Evolutionary conservation across 2,888 invertebrate species (phyloP).

Genomic region (Labia minor): DNA sequence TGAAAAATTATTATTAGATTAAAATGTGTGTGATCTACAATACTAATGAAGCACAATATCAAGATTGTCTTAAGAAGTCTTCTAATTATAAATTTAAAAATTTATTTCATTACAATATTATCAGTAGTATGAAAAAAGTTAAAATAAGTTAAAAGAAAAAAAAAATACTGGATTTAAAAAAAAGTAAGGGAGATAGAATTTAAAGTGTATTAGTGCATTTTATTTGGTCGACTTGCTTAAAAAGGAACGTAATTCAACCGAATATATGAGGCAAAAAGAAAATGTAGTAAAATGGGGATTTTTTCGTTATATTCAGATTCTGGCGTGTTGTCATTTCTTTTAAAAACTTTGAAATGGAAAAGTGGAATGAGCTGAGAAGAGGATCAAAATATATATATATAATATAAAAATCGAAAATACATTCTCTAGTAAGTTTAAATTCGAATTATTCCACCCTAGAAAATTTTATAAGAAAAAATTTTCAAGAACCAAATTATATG

Average conservation of each 20-base stretch:
- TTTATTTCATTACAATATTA: too few relatives aligned
- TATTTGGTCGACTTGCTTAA: conserved; percentile 9
- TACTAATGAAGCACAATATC: too few relatives aligned
- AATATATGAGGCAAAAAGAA: neutral
- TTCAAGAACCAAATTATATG: too few relatives aligned
- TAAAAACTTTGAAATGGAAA: conserved; percentile 1
- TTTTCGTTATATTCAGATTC: neutral
- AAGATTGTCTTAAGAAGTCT: too few relatives aligned
- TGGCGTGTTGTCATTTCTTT: neutral
- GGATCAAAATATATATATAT: neutral
- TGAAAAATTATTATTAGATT: too few relatives aligned
- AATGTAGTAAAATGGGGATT: neutral
- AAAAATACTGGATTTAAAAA: neutral
- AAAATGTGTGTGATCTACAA: too few relatives aligned
- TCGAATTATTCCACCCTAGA: neutral
- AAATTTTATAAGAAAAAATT: too few relatives aligned
- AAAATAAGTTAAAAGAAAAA: neutral
- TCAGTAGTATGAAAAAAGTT: too few relatives aligned
- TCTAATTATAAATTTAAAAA: too few relatives aligned
- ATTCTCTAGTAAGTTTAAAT: neutral
- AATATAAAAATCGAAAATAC: neutral
- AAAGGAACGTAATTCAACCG: conserved; percentile 7
- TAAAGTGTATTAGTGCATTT: neutral
- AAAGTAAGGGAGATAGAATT: neutral
- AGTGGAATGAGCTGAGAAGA: neutral